phyloP scores from a whole-genome alignment of 2,797 vertebrate genomes.

The Numenius phaeopus region DNA sequence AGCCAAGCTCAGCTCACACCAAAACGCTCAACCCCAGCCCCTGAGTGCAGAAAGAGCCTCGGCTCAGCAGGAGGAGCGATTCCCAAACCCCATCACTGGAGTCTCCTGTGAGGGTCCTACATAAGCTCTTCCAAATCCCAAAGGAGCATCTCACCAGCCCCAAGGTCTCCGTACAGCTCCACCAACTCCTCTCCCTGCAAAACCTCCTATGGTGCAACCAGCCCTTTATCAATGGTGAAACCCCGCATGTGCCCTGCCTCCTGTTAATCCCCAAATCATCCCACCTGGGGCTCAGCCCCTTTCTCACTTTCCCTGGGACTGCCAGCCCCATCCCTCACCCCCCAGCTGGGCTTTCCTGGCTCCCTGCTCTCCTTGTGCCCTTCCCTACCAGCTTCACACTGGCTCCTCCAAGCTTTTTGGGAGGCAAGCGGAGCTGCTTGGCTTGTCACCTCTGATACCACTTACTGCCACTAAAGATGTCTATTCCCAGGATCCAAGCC shows the following conservation, averaged over 20 bases:
- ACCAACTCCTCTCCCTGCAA: background rate
- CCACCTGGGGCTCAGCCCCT: background rate
- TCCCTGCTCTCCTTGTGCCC: background rate
- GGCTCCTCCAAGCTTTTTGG: background rate
- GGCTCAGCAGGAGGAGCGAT: background rate
- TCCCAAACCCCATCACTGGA: fast-evolving
- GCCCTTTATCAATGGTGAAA: background rate
- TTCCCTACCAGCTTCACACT: background rate
- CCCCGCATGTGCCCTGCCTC: background rate
- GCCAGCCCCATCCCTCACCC: background rate
- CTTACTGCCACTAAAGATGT: background rate
- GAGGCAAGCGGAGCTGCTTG: fast-evolving
- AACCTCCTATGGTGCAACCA: fast-evolving
- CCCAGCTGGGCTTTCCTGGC: background rate
- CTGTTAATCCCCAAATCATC: background rate
- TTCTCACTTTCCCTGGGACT: fast-evolving
- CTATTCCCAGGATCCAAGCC: background rate
- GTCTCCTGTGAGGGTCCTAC: fast-evolving
- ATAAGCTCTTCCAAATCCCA: fast-evolving
- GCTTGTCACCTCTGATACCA: fast-evolving
- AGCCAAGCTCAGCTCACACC: background rate
- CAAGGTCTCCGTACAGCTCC: fast-evolving
- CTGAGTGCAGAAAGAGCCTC: background rate
- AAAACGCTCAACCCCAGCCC: background rate
- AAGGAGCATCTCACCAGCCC: background rate